These are phyloP conservation scores for Ptychodera flava DNA, from an alignment of 35 echinoderm and acorn worm species.

Conservation along the genomic window DNA sequence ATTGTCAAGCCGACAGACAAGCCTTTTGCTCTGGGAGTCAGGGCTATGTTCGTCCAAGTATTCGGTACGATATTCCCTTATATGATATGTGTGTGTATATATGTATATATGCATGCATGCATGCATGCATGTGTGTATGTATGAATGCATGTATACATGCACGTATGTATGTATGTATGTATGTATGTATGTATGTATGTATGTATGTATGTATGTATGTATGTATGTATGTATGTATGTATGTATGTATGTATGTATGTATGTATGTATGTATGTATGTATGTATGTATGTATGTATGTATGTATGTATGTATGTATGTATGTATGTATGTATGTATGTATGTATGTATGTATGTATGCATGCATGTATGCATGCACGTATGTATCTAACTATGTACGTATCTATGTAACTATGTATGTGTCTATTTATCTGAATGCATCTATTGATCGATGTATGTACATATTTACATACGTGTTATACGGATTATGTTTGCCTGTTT, in stretches of 20 bases:
- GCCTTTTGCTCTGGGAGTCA: neutral
- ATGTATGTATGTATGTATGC: too few relatives aligned
- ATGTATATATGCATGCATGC: neutral
- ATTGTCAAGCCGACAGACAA: neutral
- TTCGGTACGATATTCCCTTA: neutral
- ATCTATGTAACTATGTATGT: too few relatives aligned
- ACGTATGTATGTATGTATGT: neutral
- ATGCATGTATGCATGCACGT: too few relatives aligned
- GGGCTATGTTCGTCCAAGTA: neutral
- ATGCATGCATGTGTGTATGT: neutral
- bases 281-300: conserved; percentile 2
- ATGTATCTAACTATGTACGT: too few relatives aligned
- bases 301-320: conserved; percentile 2
- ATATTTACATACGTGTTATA: too few relatives aligned
- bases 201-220: conserved; percentile 2
- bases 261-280: neutral
- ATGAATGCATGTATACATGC: neutral
- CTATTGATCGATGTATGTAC: too few relatives aligned
- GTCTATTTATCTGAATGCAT: too few relatives aligned
- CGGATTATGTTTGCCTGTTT: too few relatives aligned
- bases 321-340: too few relatives aligned
- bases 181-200: conserved; percentile 2
- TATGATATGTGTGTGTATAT: neutral
- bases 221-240: conserved; percentile 2
- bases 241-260: neutral